These are phyloP conservation scores for Cremastinae sp. DNA, from an alignment of 2,888 invertebrate species.

Conservation along the genomic window DNA sequence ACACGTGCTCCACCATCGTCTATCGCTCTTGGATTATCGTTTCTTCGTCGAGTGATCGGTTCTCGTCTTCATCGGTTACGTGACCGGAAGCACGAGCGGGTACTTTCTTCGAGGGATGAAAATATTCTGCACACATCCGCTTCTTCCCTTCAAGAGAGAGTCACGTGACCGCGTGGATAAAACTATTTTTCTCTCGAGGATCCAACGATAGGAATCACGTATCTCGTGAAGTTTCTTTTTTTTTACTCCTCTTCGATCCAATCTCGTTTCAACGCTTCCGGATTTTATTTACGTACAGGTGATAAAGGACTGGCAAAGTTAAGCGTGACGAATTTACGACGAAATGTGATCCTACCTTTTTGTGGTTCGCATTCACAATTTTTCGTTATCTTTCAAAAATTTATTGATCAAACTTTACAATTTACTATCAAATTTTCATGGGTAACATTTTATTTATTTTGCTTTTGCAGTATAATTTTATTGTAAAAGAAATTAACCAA, in stretches of 20 bases:
- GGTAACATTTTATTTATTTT: too few species aligned
- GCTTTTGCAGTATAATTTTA: too few species aligned
- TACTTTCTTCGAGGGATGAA: neutral
- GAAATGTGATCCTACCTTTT: slow-evolving; percentile 11
- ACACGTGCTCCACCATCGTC: neutral
- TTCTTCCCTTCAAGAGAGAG: too few species aligned
- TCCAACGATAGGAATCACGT: neutral
- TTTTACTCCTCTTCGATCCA: neutral
- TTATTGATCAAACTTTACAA: too few species aligned
- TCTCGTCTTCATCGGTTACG: slow-evolving; percentile 10
- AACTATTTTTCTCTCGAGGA: slow-evolving; percentile 8
- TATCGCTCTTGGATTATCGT: slow-evolving; percentile 18
- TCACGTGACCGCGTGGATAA: too few species aligned
- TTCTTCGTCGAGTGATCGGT: slow-evolving; percentile 39
- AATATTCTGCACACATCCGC: neutral
- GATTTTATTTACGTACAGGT: slow-evolving; percentile 24
- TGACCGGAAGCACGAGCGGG: neutral
- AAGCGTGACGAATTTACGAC: slow-evolving; percentile 44
- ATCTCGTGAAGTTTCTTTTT: neutral
- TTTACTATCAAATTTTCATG: too few species aligned
- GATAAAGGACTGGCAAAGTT: slow-evolving; percentile 39
- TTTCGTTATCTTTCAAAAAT: slow-evolving; percentile 12
- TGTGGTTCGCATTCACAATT: slow-evolving; percentile 15
- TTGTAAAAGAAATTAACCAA: too few species aligned
- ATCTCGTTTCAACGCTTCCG: slow-evolving; percentile 22